Percentiles rank a stretch among this genome's conserved stretches.
Evolutionary conservation across 2,113 vertebrate genomes (phyloP).

Genomic region (Raphicerus campestris): DNA sequence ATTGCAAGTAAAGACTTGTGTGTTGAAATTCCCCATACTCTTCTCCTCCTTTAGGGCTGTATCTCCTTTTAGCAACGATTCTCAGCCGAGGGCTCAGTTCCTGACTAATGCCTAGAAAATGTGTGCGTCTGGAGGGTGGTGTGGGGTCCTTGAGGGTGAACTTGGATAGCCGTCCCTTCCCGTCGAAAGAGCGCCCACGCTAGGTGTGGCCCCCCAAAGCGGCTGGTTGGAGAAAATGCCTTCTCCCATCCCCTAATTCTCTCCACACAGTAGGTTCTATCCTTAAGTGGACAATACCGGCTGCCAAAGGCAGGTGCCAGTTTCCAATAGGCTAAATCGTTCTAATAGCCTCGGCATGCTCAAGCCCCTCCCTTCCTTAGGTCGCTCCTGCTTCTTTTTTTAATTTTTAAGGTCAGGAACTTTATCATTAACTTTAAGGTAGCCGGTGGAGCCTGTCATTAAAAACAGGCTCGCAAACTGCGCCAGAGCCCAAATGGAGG

Average conservation of each 20-base stretch:
- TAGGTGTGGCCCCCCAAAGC: neutral
- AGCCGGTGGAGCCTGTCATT: conserved; percentile 70
- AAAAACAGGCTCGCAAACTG: conserved; percentile 69
- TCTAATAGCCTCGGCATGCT: conserved; percentile 67
- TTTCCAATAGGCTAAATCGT: conserved; percentile 59
- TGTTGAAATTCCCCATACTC: neutral
- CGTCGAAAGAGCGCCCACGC: neutral
- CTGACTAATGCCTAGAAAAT: neutral
- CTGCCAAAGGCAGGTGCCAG: conserved; percentile 80
- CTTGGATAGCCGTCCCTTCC: neutral
- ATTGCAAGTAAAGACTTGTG: neutral
- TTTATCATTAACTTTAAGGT: conserved; percentile 81
- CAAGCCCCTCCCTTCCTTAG: neutral
- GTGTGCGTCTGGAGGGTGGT: neutral
- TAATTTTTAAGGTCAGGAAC: conserved; percentile 71
- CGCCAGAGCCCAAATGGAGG: neutral
- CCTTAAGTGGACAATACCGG: conserved; percentile 26
- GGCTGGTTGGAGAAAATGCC: neutral
- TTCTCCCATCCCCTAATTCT: neutral
- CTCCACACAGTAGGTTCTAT: neutral
- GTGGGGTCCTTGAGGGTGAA: conserved; percentile 45
- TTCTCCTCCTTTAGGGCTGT: neutral
- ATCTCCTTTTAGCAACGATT: neutral
- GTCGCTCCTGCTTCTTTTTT: neutral
- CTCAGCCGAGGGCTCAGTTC: neutral